Evolutionary conservation across 1,140 invertebrate genomes (phyloP).

Genomic region (Branchinecta lynchi): DNA sequence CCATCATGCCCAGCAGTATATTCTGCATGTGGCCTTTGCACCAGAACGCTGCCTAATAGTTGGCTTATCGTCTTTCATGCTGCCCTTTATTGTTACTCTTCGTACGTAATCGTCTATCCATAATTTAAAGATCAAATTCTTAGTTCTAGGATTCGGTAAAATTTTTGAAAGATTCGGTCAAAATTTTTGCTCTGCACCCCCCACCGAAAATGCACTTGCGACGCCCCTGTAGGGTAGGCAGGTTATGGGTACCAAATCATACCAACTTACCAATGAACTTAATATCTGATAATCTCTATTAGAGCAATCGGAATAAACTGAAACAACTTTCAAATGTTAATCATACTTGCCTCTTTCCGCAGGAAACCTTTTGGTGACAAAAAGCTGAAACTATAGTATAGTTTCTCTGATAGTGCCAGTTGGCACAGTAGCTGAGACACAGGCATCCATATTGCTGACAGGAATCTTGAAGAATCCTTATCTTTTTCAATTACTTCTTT

Average conservation of each 20-base stretch:
- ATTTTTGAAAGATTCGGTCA: no score
- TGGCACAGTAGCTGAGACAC: neutral
- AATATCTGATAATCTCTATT: neutral
- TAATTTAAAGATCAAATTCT: no score
- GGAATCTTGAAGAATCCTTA: neutral
- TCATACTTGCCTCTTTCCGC: neutral
- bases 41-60: neutral
- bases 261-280: neutral
- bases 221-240: neutral
- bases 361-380: conserved; percentile 1
- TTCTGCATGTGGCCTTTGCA: neutral
- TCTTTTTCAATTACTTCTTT: conserved; percentile 4
- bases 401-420: neutral
- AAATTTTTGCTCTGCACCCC: no score
- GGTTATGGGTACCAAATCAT: neutral
- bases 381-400: neutral
- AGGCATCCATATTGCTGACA: neutral
- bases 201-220: no score
- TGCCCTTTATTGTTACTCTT: no score
- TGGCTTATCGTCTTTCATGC: no score
- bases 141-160: no score
- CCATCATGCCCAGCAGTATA: neutral
- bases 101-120: no score
- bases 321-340: neutral
- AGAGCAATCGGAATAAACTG: neutral